phyloP scores from a whole-genome alignment of 2,888 invertebrate genomes.

The Pemphredon lugubris region DNA sequence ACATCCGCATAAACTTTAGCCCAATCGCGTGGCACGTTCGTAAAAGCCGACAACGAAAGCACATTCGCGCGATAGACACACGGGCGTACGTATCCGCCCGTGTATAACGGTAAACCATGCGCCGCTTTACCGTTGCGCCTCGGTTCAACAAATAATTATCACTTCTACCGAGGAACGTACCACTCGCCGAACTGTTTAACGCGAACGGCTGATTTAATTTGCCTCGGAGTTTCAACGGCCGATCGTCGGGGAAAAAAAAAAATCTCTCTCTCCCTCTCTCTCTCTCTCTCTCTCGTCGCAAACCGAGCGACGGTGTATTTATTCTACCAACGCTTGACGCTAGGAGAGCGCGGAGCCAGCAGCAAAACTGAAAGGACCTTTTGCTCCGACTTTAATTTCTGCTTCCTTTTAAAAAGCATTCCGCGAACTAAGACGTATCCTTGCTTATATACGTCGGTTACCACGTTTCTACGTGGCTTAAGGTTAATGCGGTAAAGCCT shows the following conservation, averaged over 20 bases:
- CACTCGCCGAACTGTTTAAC: constrained; percentile 1
- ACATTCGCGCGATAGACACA: background rate
- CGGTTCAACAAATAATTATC: constrained; percentile 36
- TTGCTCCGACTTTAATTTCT: constrained; percentile 5
- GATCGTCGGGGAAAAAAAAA: background rate
- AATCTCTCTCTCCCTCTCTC: too few relatives aligned
- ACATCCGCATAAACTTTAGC: constrained; percentile 9
- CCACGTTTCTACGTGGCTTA: constrained; percentile 47
- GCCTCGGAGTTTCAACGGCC: constrained; percentile 5
- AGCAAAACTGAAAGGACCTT: background rate
- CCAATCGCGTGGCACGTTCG: constrained; percentile 10
- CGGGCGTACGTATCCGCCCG: background rate
- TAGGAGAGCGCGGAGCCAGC: background rate
- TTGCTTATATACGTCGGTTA: constrained; percentile 35
- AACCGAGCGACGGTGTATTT: too few relatives aligned
- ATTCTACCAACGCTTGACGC: too few relatives aligned
- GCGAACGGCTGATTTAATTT: constrained; percentile 19
- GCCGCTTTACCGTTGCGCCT: constrained; percentile 14
- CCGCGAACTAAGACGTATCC: constrained; percentile 11
- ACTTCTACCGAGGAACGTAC: constrained; percentile 13
- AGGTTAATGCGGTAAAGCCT: constrained; percentile 46
- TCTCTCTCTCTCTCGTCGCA: too few relatives aligned
- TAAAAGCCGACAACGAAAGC: constrained; percentile 5
- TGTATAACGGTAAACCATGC: constrained; percentile 5
- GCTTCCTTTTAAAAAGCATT: background rate